A percentile compares a stretch with the other conserved stretches of the same genome.
phyloP scores from a whole-genome alignment of 1,140 invertebrate genomes.

The Stenopsyche tienmushanensis region DNA sequence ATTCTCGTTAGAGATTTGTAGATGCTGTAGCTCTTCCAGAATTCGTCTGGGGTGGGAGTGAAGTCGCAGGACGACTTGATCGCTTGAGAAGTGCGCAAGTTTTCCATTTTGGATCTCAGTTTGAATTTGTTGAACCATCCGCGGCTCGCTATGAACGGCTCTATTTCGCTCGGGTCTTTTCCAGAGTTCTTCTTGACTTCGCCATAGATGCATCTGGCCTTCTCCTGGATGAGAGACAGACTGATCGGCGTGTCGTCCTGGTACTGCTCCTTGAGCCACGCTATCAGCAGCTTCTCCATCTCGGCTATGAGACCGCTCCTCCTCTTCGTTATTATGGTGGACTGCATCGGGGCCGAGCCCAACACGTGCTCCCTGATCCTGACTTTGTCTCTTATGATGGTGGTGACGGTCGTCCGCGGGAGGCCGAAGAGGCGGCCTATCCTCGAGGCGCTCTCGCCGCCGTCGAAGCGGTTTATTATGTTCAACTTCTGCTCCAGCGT shows the following conservation, averaged over 20 bases:
- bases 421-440: neutral
- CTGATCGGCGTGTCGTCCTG: neutral
- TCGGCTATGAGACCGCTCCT: neutral
- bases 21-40: too few relatives aligned
- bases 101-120: neutral
- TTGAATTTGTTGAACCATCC: slow-evolving; percentile 1
- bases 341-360: neutral
- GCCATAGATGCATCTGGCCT: neutral
- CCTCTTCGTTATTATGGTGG: neutral
- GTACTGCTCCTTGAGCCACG: neutral
- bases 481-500: neutral
- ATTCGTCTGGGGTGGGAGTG: too few relatives aligned
- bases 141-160: neutral
- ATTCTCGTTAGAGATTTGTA: too few relatives aligned
- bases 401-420: neutral
- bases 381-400: neutral
- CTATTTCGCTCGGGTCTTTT: neutral
- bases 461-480: neutral
- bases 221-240: neutral
- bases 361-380: neutral
- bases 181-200: neutral
- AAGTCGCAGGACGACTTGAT: too few relatives aligned
- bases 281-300: neutral
- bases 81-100: too few relatives aligned
- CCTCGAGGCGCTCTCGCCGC: neutral